Conservation (phyloP, 2,888 invertebrate genomes). For the Nasonovia ribisnigri region DNA sequence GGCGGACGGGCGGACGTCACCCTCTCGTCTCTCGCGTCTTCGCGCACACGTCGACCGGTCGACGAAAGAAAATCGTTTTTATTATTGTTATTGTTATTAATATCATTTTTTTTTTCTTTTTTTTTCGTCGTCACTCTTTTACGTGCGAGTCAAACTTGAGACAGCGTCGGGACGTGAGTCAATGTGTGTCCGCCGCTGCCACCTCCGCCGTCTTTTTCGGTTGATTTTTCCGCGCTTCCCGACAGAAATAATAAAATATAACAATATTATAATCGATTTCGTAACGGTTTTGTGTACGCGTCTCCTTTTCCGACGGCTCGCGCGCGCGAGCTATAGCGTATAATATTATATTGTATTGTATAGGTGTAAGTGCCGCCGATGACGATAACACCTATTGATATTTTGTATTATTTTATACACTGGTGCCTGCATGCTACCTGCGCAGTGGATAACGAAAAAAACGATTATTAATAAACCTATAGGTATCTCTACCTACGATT, state of each 20-base stretch:
- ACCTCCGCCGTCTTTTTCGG: conserved; percentile 1
- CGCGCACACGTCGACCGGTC: neutral
- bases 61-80: conserved; percentile 3
- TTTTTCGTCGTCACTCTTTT: neutral
- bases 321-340: neutral
- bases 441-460: neutral
- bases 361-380: neutral
- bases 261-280: conserved; percentile 52
- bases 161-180: conserved; percentile 46
- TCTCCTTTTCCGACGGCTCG: neutral
- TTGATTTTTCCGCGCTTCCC: neutral
- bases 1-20: conserved; percentile 46
- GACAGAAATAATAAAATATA: neutral
- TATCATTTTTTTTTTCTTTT: conserved; percentile 27
- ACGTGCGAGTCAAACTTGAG: conserved; percentile 57
- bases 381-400: conserved; percentile 16
- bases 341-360: neutral
- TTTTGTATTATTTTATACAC: neutral
- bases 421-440: neutral
- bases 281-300: conserved; percentile 49
- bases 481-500: neutral
- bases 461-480: neutral
- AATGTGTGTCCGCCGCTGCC: conserved; percentile 38
- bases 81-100: conserved; percentile 13
- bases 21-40: conserved; percentile 25